These are phyloP conservation scores for Arothron firmamentum DNA, from an alignment of 2,113 vertebrate species.

Conservation along the genomic window DNA sequence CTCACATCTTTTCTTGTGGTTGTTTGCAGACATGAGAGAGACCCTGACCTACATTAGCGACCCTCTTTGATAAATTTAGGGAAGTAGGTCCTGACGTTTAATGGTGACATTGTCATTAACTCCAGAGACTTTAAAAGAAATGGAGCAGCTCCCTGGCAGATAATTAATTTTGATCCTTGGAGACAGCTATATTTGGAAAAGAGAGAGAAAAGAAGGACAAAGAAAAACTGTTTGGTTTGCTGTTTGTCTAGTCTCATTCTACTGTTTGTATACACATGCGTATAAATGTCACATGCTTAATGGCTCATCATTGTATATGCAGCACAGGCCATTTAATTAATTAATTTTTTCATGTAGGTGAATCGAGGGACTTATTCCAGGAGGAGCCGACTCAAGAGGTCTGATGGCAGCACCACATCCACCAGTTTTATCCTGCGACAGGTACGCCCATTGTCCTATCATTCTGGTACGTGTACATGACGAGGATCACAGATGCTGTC, in stretches of 20 bases:
- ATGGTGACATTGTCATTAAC: slow-evolving; percentile 58
- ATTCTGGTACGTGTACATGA: neutral
- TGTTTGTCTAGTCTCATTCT: no score
- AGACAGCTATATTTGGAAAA: slow-evolving; percentile 56
- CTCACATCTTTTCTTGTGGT: slow-evolving; percentile 11
- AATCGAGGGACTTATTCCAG: slow-evolving; percentile 83
- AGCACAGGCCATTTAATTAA: neutral
- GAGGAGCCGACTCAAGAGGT: slow-evolving; percentile 86
- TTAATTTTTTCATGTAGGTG: slow-evolving; percentile 64
- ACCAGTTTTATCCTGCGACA: slow-evolving; percentile 93
- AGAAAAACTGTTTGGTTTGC: no score
- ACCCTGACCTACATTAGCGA: slow-evolving; percentile 67
- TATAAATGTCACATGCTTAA: no score
- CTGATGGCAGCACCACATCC: slow-evolving; percentile 89
- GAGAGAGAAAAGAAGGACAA: slow-evolving; percentile 5
- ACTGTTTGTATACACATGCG: no score
- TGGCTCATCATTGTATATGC: no score
- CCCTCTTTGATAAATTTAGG: slow-evolving; percentile 65
- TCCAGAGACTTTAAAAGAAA: slow-evolving; percentile 64
- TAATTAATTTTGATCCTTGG: slow-evolving; percentile 70
- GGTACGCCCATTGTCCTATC: slow-evolving; percentile 53
- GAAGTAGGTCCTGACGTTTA: slow-evolving; percentile 63
- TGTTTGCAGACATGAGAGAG: slow-evolving; percentile 15
- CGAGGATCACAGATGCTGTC: no score
- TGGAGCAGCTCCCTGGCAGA: slow-evolving; percentile 65